phyloP scores from a whole-genome alignment of 1,140 invertebrate species.

The Drosophila virilis region DNA sequence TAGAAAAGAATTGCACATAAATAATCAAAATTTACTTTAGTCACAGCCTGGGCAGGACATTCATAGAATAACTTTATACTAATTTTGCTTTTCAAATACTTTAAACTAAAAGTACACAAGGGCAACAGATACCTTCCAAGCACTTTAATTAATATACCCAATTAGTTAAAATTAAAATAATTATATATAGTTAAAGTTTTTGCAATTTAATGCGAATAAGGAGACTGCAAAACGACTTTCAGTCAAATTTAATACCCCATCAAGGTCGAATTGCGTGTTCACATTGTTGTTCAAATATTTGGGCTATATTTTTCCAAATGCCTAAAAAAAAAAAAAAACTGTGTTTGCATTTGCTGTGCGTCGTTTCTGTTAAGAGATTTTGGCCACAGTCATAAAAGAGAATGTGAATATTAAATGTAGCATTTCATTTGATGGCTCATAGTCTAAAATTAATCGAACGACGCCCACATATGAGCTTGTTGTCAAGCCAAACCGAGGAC shows the following conservation, averaged over 20 bases:
- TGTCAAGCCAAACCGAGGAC: constrained; percentile 6
- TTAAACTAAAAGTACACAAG: too few relatives aligned
- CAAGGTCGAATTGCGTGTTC: neutral
- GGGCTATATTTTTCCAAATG: neutral
- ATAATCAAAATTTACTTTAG: too few relatives aligned
- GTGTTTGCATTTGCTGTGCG: neutral
- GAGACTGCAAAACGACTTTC: neutral
- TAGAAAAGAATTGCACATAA: too few relatives aligned
- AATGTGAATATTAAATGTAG: constrained; percentile 29
- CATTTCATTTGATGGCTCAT: constrained; percentile 47
- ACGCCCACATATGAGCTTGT: constrained; percentile 1
- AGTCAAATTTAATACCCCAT: constrained; percentile 26
- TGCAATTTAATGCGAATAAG: too few relatives aligned
- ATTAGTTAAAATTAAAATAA: too few relatives aligned
- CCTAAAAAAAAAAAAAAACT: constrained; percentile 43
- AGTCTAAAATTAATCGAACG: constrained; percentile 63
- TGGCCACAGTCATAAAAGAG: constrained; percentile 28
- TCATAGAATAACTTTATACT: too few relatives aligned
- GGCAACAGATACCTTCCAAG: too few relatives aligned
- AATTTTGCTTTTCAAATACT: too few relatives aligned
- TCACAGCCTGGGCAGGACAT: too few relatives aligned
- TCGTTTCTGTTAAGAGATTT: constrained; percentile 21
- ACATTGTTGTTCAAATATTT: constrained; percentile 39
- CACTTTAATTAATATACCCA: too few relatives aligned
- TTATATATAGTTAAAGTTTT: too few relatives aligned